phyloP scores from a whole-genome alignment of 2,797 vertebrate genomes.

The Acrossocheilus fasciatus region DNA sequence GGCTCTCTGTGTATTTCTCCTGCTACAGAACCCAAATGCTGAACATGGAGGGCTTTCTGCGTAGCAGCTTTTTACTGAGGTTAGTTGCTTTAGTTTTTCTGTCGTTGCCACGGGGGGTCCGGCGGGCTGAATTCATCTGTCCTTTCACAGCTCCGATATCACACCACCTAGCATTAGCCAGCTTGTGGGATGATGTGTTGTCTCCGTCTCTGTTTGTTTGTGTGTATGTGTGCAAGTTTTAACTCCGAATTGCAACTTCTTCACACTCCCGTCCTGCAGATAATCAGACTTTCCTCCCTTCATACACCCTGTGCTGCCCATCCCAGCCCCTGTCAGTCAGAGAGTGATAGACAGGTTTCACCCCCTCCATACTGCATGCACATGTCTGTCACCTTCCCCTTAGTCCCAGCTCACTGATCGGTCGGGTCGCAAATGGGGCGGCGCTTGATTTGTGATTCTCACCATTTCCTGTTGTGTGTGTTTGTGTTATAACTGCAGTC shows the following conservation, averaged over 20 bases:
- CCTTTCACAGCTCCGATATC: slow-evolving; percentile 71
- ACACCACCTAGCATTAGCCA: slow-evolving; percentile 69
- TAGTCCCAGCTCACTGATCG: slow-evolving; percentile 51
- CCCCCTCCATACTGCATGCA: slow-evolving; percentile 72
- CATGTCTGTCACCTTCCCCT: slow-evolving; percentile 68
- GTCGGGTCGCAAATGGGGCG: slow-evolving; percentile 33
- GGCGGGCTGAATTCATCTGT: slow-evolving; percentile 68
- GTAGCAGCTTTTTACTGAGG: slow-evolving; percentile 89
- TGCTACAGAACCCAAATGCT: slow-evolving; percentile 84
- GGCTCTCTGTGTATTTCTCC: slow-evolving; percentile 85
- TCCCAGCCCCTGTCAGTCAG: slow-evolving; percentile 34
- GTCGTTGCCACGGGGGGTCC: slow-evolving; percentile 74
- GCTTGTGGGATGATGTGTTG: slow-evolving; percentile 49
- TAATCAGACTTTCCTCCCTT: slow-evolving; percentile 32
- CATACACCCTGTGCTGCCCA: slow-evolving; percentile 31
- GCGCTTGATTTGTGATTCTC: slow-evolving; percentile 66
- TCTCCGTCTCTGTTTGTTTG: slow-evolving; percentile 41
- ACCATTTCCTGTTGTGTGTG: slow-evolving; percentile 71
- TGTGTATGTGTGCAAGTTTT: slow-evolving; percentile 43
- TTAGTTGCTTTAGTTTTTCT: slow-evolving; percentile 81
- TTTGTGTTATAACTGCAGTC: slow-evolving; percentile 67
- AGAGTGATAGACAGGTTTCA: slow-evolving; percentile 46
- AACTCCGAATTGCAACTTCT: slow-evolving; percentile 55
- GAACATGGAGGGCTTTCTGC: slow-evolving; percentile 88
- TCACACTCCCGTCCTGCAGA: slow-evolving; percentile 52